Evolutionary conservation across 2,797 vertebrate genomes (phyloP), one percentile per base, ranked within the genome.

Genomic region (Eospalax fontanierii): DNA sequence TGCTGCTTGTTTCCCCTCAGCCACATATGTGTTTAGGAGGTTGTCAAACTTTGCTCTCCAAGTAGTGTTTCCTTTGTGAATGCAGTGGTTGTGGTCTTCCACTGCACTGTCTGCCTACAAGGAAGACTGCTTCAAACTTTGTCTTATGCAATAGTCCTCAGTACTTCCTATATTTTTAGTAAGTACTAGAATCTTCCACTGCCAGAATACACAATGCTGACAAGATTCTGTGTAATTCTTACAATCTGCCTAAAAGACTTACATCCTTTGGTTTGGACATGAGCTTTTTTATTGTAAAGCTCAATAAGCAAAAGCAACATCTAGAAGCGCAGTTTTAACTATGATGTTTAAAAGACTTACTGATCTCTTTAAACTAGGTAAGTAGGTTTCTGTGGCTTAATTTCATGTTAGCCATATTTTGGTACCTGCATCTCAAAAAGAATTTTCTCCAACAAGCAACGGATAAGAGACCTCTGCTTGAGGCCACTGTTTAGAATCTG

Each of bases 171-270:
- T 91, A 91, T 81, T 97, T 96, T 96, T 97, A 54, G 87, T 75
- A 96, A 91, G 74, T 74, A 86, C 59, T 57, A 91, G 93, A 94
- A 91, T 93, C 82, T 94, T 89, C 82, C 83, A 97, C 86, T 95
- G 96, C 96, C 96, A 93, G 95, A 91, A 96, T 87, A 96, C 54
- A 93, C 87, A 87, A 16, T 85, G 88, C 90, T 83, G 92, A 66
- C 92, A 83, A 94, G 91, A 74, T 90, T 87, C 87, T 86, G 35
- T 40, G 10, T 75, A 43, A 87, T 40, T 71, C 19, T 85, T 80
- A 90, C 65, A 66, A 87, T 90, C 59, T 96, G 83, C 88, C 87
- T 87, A 73, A 80, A 15, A 96, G 92, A 75, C 61, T 87, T 74
- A 16, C 46, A 94, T 78, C 83, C 57, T 94, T 92, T 92, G 92